Evolutionary conservation across 2,797 vertebrate species (phyloP), one percentile per base, ranked within the genome.

Genomic region (Myotis pilosus): DNA sequence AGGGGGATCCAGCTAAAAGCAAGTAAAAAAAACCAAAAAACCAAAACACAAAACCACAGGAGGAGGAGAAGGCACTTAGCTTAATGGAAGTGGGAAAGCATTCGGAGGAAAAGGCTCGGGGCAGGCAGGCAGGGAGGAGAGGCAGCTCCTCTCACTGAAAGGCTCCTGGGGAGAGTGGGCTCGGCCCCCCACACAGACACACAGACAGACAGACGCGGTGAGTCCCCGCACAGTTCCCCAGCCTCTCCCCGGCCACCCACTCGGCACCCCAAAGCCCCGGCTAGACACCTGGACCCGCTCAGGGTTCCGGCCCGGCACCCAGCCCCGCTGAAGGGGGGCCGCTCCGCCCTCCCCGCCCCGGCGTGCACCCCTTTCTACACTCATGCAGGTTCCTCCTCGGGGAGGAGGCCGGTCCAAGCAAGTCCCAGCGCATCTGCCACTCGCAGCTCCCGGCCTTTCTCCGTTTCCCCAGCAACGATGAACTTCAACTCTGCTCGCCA

Each of bases 11-110:
- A 88, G 87, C 80, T 75, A 57, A 94, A 94, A 95, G 91, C 74
- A 89, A 88, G 71, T 44, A 0, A 36, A 12, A 87, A 22, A 64
- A 25, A 33, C 53, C 38, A 36, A 36, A 49, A 49, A 33, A 60
- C 38, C 47, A 76, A 60, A 55, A 33, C 72, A 51, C 47, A 76
- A 60, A 72, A 81, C 82, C 93, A 93, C 89, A 78, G 57, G 75
- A 44, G 22, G 75, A 53, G 17, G 76, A 92, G 81, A 94, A 89
- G 23, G 93, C 96, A 96, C 96, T 96, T 95, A 96, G 96, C 92
- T 95, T 94, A 97, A 95, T 94, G 96, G 94, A 96, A 94, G 89
- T 86, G 94, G 93, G 84, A 94, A 92, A 88, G 81, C 96, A 33
- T 72, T 72, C 60, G 80, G 17, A 82, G 85, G 93, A 95, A 94